These are phyloP conservation scores for Thereva nobilitata DNA, from an alignment of 2,888 invertebrate species.

Conservation along the genomic window DNA sequence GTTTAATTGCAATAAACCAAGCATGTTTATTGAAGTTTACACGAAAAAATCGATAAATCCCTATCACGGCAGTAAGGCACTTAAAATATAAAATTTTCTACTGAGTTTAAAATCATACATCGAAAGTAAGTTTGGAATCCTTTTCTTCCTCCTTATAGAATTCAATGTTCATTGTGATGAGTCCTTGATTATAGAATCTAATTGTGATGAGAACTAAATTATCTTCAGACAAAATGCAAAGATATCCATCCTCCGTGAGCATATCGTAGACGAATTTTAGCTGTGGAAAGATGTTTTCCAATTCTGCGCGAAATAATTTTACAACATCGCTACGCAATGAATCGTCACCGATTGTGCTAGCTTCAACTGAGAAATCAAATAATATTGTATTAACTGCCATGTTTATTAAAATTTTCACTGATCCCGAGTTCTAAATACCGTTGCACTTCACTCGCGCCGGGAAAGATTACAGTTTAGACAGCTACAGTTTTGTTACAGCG, in stretches of 20 bases:
- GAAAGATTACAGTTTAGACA: too few species aligned
- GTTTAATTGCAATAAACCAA: too few species aligned
- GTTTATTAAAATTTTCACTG: slow-evolving; percentile 25
- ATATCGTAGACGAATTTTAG: slow-evolving; percentile 71
- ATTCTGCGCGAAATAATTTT: slow-evolving; percentile 69
- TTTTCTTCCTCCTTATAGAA: slow-evolving; percentile 77
- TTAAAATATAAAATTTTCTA: slow-evolving; percentile 7
- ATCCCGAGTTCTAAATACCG: too few species aligned
- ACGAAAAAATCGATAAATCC: slow-evolving; percentile 8
- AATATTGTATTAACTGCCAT: slow-evolving; percentile 82
- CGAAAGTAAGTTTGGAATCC: slow-evolving; percentile 72
- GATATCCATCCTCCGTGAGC: slow-evolving; percentile 70
- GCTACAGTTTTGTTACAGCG: too few species aligned
- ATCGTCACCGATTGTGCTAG: slow-evolving; percentile 68
- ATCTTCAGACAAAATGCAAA: slow-evolving; percentile 73
- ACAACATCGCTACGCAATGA: slow-evolving; percentile 69
- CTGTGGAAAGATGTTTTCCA: slow-evolving; percentile 73
- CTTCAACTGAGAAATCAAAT: slow-evolving; percentile 77
- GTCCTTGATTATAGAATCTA: slow-evolving; percentile 73
- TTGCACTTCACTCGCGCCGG: too few species aligned
- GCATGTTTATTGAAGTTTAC: too few species aligned
- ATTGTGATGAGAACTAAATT: slow-evolving; percentile 71
- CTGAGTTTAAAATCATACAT: slow-evolving; percentile 63
- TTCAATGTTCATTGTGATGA: slow-evolving; percentile 81
- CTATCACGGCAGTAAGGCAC: background rate